These are phyloP conservation scores for Taphrorychus bicolor DNA, from an alignment of 2,888 invertebrate genomes.

Conservation along the genomic window DNA sequence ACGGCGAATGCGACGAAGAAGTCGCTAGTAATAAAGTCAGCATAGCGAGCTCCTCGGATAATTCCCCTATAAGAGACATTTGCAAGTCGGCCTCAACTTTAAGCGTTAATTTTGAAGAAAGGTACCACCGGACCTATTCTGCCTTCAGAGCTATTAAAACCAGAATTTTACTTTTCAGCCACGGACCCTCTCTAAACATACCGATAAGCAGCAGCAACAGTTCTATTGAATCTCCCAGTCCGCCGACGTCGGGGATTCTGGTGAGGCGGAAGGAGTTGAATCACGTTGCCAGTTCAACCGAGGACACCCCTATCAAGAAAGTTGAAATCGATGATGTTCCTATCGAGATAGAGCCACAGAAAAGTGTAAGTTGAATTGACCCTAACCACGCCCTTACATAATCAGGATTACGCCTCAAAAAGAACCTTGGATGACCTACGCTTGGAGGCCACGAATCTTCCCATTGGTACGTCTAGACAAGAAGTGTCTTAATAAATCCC, in stretches of 20 bases:
- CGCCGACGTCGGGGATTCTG: constrained; percentile 31
- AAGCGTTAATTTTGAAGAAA: constrained; percentile 10
- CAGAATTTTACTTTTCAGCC: constrained; percentile 10
- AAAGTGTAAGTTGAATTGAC: constrained; percentile 19
- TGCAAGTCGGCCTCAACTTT: constrained; percentile 12
- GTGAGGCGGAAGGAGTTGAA: constrained; percentile 27
- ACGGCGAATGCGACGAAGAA: background rate
- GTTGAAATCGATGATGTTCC: constrained; percentile 32
- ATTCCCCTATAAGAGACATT: constrained; percentile 34
- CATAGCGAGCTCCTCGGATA: constrained; percentile 37
- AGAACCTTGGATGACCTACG: no score
- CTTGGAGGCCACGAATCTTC: no score
- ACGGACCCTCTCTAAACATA: constrained; percentile 13
- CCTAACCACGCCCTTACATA: no score
- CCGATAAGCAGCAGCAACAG: constrained; percentile 29
- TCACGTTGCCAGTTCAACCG: constrained; percentile 36
- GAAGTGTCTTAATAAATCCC: no score
- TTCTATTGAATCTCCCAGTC: constrained; percentile 10
- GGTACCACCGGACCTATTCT: constrained; percentile 5
- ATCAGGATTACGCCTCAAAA: no score
- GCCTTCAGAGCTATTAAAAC: background rate
- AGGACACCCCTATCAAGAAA: constrained; percentile 21
- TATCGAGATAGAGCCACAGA: constrained; percentile 17
- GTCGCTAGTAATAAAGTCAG: constrained; percentile 33
- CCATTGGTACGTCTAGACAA: no score